phyloP scores from a whole-genome alignment of 2,797 vertebrate species.

The Dermochelys coriacea region DNA sequence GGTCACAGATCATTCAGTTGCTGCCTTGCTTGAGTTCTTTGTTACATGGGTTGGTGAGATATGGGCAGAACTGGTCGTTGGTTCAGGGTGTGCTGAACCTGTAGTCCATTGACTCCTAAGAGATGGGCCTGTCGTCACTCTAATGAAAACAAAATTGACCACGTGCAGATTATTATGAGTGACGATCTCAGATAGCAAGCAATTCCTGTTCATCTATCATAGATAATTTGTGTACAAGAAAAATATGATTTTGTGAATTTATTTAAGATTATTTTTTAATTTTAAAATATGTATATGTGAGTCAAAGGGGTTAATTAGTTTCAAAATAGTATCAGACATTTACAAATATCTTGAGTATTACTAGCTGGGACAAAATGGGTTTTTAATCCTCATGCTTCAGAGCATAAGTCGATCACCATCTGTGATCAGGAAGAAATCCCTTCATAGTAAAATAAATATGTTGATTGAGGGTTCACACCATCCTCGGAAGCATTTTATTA shows the following conservation, averaged over 20 bases:
- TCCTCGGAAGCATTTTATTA: neutral
- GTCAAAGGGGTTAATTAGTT: neutral
- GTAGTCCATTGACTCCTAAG: neutral
- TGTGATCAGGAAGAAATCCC: neutral
- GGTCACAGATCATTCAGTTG: neutral
- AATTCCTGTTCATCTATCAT: neutral
- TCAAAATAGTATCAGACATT: neutral
- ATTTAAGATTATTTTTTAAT: neutral
- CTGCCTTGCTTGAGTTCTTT: accelerated
- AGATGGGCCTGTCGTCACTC: neutral
- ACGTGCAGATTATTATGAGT: neutral
- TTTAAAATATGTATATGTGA: neutral
- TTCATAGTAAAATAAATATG: neutral
- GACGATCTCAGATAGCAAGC: neutral
- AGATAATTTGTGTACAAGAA: neutral
- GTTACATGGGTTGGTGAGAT: neutral
- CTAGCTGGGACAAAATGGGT: neutral
- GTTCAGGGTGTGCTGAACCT: neutral
- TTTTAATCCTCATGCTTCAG: neutral
- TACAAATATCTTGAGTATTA: neutral
- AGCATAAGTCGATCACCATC: neutral
- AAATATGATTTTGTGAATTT: neutral
- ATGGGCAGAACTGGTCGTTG: neutral
- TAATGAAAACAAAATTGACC: neutral
- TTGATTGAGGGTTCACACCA: neutral